phyloP scores from a whole-genome alignment of 2,888 invertebrate species.

The Tiliacea citrago region DNA sequence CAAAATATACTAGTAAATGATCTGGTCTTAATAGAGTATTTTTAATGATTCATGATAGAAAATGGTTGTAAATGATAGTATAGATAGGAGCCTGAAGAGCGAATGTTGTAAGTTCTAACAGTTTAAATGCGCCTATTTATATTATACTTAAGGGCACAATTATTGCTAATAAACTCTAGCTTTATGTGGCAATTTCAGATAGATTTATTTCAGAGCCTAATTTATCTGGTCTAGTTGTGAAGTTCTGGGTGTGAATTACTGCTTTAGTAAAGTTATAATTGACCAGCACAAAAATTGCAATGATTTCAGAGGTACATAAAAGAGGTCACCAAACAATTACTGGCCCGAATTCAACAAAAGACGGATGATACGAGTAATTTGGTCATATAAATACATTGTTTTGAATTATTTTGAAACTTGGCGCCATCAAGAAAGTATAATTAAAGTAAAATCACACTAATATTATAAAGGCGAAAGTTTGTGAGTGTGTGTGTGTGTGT shows the following conservation, averaged over 20 bases:
- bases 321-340: not conserved
- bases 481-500: too few relatives aligned
- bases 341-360: not conserved
- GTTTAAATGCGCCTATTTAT: conserved; percentile 45
- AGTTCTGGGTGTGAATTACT: not conserved
- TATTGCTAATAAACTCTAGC: conserved; percentile 41
- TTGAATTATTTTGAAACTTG: too few relatives aligned
- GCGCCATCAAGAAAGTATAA: too few relatives aligned
- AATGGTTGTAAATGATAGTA: conserved; percentile 62
- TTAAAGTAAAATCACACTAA: too few relatives aligned
- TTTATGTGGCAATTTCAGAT: conserved; percentile 21
- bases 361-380: too few relatives aligned
- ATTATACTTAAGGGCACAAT: conserved; percentile 51
- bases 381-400: too few relatives aligned
- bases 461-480: too few relatives aligned
- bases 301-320: not conserved
- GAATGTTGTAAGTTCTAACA: conserved; percentile 53
- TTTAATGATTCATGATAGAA: conserved; percentile 66
- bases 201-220: conserved; percentile 16
- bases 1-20: conserved; percentile 55
- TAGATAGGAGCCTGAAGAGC: conserved; percentile 54
- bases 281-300: not conserved
- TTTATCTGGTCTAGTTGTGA: not conserved
- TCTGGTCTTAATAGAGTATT: conserved; percentile 61
- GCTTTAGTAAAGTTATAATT: not conserved